Conservation (phyloP, 2,888 invertebrate species). For the Drosophila anceps region DNA sequence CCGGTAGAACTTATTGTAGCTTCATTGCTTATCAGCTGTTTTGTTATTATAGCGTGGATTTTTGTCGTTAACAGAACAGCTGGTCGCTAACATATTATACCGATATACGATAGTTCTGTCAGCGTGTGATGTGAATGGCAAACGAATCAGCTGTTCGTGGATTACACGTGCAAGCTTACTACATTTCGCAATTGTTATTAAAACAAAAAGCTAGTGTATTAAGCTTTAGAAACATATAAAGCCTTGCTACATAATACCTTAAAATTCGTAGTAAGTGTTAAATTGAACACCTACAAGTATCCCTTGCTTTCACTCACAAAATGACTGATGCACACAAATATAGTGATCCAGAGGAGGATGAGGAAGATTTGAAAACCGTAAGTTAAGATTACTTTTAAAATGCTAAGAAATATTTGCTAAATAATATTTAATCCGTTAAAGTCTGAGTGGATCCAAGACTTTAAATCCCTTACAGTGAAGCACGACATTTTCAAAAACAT, state of each 20-base stretch:
- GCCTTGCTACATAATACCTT: not conserved
- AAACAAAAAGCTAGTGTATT: slow-evolving; percentile 1
- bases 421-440: slow-evolving; percentile 27
- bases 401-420: slow-evolving; percentile 6
- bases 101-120: slow-evolving; percentile 36
- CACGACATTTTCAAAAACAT: slow-evolving; percentile 76
- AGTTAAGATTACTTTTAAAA: slow-evolving; percentile 5
- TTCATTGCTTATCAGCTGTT: not conserved
- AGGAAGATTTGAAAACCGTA: slow-evolving; percentile 54
- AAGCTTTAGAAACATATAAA: slow-evolving; percentile 20
- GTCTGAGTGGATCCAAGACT: slow-evolving; percentile 68
- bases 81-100: slow-evolving; percentile 14
- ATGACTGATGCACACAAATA: slow-evolving; percentile 80
- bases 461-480: slow-evolving; percentile 78
- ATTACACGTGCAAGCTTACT: slow-evolving; percentile 42
- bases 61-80: slow-evolving; percentile 7
- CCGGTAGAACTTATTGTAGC: not conserved
- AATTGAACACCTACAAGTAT: not conserved
- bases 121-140: slow-evolving; percentile 43
- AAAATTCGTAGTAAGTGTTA: slow-evolving; percentile 1
- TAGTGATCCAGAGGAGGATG: slow-evolving; percentile 84
- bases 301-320: slow-evolving; percentile 5
- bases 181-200: slow-evolving; percentile 49
- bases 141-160: slow-evolving; percentile 49
- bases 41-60: not conserved